Percentiles rank a stretch among this genome's conserved stretches.
These are phyloP conservation scores for Oplegnathus fasciatus DNA, from an alignment of 2,113 vertebrate genomes.

Conservation along the genomic window DNA sequence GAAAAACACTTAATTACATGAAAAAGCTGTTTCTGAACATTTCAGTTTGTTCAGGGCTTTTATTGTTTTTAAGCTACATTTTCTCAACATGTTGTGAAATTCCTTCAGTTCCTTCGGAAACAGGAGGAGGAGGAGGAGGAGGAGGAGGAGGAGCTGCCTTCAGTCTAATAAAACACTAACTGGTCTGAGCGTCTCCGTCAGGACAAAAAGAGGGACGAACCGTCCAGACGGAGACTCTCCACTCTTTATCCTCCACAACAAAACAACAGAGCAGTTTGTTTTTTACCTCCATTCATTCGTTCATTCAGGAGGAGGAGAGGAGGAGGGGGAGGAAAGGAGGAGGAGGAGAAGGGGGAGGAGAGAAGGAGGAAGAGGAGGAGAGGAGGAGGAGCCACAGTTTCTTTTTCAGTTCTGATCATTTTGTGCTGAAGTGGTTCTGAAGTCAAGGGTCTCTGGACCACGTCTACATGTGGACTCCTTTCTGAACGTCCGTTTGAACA, in stretches of 20 bases:
- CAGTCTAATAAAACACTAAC: not conserved
- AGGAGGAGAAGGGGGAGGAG: not conserved
- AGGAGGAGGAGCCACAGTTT: not conserved
- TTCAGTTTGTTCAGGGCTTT: too few species aligned
- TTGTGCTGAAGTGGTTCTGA: too few species aligned
- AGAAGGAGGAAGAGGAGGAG: not conserved
- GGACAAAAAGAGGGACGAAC: not conserved
- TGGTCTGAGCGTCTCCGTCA: not conserved
- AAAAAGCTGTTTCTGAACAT: not conserved
- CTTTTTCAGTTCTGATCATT: too few species aligned
- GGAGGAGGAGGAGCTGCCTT: not conserved
- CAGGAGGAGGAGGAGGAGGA: too few species aligned
- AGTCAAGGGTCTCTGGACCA: too few species aligned
- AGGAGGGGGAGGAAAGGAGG: not conserved
- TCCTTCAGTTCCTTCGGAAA: too few species aligned
- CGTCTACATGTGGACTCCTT: too few species aligned
- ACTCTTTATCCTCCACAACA: not conserved
- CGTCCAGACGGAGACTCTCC: not conserved
- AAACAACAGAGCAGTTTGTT: not conserved
- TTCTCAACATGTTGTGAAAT: too few species aligned
- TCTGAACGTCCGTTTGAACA: too few species aligned
- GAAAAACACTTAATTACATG: not conserved
- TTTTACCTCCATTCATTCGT: not conserved
- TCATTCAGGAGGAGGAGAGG: not conserved
- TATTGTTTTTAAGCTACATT: not conserved